Base-by-base conservation (phyloP, 2,888 invertebrate genomes). In the Sinopyrophorus schimmeli region DNA sequence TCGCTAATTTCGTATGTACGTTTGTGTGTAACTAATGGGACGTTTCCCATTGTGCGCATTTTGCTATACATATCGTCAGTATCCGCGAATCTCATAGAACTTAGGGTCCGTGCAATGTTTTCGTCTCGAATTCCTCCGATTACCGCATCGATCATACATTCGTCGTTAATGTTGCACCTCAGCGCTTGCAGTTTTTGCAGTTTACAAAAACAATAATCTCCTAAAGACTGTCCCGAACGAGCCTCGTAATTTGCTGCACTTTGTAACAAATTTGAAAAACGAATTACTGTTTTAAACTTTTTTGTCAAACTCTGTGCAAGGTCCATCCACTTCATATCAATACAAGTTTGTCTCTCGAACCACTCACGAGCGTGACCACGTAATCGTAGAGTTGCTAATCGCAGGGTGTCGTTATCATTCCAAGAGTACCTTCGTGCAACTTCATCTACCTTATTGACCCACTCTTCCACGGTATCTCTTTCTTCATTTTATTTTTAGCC, bases 161-260 rank as follows among this genome's bases (percentile, higher is more conserved):
- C 49, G n/a, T 53, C 48, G 1, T 42, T 32, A 12, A 58, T 53
- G 23, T 37, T 6, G 9, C 44, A 26, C 16, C 46, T 34, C 12
- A 55, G 41, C 16, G 47, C 51, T 10, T 41, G 14, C 30, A 55
- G 49, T 43, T 55, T 58, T 1, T 48, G 20, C 11, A 58, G 23
- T 37, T 58, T 57, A 35, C 41, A 20, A 32, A 53, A 58, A 47
- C 55, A 55, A 47, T 55, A 55, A 37, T 53, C 53, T 3, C 50
- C 27, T 11, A 53, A 34, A n/a, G 42, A 40, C 37, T 55, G 55
- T 3, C 53, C 54, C 2, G 54, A 47, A 10, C 10, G 38, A 7
- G 51, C 26, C 24, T 46, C 49, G 27, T 52, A 57, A 44, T 51
- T 55, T 11, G 55, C 44, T n/a, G 57, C 57, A 27, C 34, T 47